These are phyloP conservation scores for Erithacus rubecula DNA, from an alignment of 2,797 vertebrate genomes.

Conservation along the genomic window DNA sequence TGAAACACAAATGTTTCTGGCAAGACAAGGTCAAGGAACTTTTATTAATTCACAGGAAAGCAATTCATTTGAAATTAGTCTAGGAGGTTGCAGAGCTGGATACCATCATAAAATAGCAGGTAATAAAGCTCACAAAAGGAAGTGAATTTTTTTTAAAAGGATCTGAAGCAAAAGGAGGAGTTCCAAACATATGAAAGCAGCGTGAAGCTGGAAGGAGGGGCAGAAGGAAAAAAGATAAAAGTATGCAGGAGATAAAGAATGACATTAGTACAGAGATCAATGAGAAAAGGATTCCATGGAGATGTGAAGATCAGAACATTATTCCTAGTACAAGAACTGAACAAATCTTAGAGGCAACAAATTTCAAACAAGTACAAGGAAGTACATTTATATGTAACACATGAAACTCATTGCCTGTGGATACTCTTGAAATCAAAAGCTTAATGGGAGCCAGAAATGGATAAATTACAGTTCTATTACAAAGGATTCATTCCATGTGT, in stretches of 20 bases:
- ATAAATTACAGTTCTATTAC: background rate
- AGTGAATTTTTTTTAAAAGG: background rate
- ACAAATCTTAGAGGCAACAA: background rate
- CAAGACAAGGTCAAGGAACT: background rate
- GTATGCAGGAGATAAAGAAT: background rate
- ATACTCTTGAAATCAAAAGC: constrained; percentile 17
- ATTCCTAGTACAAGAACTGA: background rate
- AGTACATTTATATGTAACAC: background rate
- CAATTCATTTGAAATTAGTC: background rate
- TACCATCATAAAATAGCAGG: background rate
- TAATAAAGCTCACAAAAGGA: background rate
- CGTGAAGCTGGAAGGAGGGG: background rate
- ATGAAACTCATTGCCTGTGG: constrained; percentile 23
- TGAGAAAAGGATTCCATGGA: background rate
- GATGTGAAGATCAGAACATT: background rate
- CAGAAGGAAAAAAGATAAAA: background rate
- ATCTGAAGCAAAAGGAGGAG: background rate
- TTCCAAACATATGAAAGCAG: background rate
- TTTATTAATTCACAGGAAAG: background rate
- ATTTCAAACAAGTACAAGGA: constrained; percentile 11
- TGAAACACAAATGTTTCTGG: background rate
- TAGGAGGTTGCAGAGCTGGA: background rate
- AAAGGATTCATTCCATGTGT: background rate
- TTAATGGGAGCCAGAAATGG: constrained; percentile 18
- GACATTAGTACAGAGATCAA: background rate